These are phyloP conservation scores for Azorinus chamasolen DNA, from an alignment of 2,888 invertebrate species.

Conservation along the genomic window DNA sequence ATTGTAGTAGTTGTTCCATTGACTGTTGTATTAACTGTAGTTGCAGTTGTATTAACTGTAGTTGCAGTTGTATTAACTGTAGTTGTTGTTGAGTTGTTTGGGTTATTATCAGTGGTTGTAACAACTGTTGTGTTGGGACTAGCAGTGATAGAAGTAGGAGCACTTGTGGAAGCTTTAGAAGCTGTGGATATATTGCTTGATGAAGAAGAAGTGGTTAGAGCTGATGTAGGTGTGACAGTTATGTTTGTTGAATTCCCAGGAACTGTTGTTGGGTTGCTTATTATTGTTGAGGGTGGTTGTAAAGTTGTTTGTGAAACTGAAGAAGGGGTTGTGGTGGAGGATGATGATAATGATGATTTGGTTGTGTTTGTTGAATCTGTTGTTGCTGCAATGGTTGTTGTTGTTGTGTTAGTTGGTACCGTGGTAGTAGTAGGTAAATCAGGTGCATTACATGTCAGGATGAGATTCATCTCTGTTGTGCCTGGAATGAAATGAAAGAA, in stretches of 20 bases:
- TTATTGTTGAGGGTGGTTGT: neutral
- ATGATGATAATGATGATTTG: neutral
- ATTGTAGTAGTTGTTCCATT: neutral
- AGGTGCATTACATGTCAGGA: constrained; percentile 12
- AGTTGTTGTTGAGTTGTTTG: neutral
- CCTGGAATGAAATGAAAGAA: neutral
- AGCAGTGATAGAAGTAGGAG: neutral
- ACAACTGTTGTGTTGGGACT: neutral
- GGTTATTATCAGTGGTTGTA: neutral
- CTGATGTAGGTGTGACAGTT: neutral
- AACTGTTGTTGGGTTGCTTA: neutral
- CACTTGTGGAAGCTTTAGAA: neutral
- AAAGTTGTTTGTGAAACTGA: neutral
- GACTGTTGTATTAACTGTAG: neutral
- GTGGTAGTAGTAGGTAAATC: neutral
- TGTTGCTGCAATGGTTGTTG: neutral
- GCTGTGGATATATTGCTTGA: neutral
- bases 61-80: neutral
- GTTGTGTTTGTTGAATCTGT: neutral
- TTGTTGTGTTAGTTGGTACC: neutral
- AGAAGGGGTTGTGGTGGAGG: constrained; percentile 1
- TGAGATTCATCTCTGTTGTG: neutral
- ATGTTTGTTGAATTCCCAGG: neutral
- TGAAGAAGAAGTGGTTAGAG: neutral
- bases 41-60: neutral